Conservation (phyloP, 2,797 vertebrate genomes). For the Sebastolobus altivelis region DNA sequence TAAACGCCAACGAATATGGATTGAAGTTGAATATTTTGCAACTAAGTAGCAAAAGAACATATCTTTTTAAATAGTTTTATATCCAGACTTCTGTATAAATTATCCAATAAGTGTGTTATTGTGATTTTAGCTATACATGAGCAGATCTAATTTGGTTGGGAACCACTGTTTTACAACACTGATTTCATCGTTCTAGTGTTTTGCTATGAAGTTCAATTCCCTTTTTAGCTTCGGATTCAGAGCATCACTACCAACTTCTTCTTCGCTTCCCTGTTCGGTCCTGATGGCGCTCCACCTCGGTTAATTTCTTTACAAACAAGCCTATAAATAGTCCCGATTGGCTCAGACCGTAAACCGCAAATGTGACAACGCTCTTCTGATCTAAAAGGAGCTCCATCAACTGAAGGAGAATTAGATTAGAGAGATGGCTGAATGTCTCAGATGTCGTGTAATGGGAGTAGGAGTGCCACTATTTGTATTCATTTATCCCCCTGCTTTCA, state of each 20-base stretch:
- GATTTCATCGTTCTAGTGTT: neutral
- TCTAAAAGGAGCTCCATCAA: conserved; percentile 10
- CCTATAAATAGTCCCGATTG: conserved; percentile 17
- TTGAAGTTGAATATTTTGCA: no score
- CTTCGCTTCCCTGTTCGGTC: neutral
- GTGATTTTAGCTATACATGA: no score
- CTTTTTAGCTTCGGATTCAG: neutral
- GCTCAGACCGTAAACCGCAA: neutral
- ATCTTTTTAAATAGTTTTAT: no score
- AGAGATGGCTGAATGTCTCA: conserved; percentile 20
- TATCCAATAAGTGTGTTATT: no score
- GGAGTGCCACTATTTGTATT: neutral
- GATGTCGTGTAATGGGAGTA: conserved; percentile 34
- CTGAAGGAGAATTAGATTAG: conserved; percentile 32
- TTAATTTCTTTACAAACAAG: neutral
- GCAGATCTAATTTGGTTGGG: no score
- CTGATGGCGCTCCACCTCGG: neutral
- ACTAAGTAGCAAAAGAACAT: no score
- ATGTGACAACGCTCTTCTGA: neutral
- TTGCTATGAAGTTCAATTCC: neutral
- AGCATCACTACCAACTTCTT: neutral
- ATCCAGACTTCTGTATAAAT: no score
- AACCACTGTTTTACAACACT: neutral
- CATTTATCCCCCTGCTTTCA: neutral
- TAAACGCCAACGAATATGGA: no score